A percentile compares a stretch with the other conserved stretches of the same genome.
phyloP scores from a whole-genome alignment of 2,797 vertebrate genomes.

The Craterocephalus amniculus region DNA sequence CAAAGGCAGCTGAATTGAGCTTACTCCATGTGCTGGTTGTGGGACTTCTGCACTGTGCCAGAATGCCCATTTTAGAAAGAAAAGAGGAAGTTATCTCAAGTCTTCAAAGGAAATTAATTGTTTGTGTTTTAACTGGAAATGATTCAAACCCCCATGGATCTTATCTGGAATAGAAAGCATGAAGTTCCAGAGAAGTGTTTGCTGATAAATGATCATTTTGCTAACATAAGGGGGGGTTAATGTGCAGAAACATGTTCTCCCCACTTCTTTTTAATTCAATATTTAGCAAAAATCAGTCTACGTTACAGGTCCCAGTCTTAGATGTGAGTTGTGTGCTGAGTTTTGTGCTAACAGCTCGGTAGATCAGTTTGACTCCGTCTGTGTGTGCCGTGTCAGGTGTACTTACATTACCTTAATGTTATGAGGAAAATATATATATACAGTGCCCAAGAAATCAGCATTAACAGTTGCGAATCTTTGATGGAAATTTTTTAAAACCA shows the following conservation, averaged over 20 bases:
- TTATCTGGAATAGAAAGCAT: not conserved
- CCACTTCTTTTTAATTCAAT: constrained; percentile 6
- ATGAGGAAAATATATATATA: not conserved
- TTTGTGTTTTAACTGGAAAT: not conserved
- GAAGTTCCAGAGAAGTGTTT: constrained; percentile 7
- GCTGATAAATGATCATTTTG: constrained; percentile 6
- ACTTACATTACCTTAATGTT: constrained; percentile 2
- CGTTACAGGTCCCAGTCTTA: not conserved
- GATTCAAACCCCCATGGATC: not conserved
- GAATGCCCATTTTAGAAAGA: not conserved
- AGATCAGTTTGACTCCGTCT: not conserved
- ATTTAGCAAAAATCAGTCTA: not conserved
- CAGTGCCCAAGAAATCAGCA: not conserved
- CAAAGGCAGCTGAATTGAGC: not conserved
- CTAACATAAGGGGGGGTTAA: constrained; percentile 8
- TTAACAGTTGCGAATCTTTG: not conserved
- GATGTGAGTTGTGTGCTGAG: constrained; percentile 1
- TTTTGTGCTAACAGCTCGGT: not conserved
- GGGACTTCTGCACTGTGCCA: not conserved
- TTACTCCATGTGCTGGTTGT: not conserved
- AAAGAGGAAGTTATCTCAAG: not conserved
- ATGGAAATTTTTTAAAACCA: not conserved
- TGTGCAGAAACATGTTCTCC: constrained; percentile 9
- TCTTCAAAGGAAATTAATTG: not conserved
- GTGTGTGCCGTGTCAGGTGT: too few species aligned